Percentiles rank a stretch among this genome's conserved stretches.
Conservation (phyloP, 2,797 vertebrate genomes). For the Echiichthys vipera region DNA sequence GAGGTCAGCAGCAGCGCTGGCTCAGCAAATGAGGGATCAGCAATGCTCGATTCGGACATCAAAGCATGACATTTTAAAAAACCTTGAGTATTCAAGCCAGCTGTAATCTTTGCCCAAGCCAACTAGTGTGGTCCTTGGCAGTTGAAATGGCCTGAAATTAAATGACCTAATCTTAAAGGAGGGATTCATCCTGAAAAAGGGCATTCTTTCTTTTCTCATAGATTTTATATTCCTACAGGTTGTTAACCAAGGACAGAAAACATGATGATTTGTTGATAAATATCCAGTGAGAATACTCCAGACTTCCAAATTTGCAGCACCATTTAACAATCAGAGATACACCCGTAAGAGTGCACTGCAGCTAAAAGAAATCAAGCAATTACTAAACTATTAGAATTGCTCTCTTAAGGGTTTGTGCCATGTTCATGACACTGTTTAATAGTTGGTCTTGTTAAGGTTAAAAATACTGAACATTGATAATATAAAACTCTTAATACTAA, state of each 20-base stretch:
- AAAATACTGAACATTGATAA: neutral
- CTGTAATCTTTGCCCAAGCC: constrained; percentile 35
- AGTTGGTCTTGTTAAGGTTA: neutral
- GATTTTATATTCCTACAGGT: neutral
- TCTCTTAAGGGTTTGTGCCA: neutral
- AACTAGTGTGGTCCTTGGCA: constrained; percentile 16
- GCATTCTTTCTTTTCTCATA: neutral
- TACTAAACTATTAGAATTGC: neutral
- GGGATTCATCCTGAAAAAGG: constrained; percentile 1
- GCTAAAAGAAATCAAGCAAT: neutral
- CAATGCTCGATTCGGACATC: constrained; percentile 47
- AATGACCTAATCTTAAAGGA: constrained; percentile 3
- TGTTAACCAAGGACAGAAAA: neutral
- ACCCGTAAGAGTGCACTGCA: neutral
- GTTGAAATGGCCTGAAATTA: neutral
- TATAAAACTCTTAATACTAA: neutral
- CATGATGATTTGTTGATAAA: neutral
- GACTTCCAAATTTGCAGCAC: neutral
- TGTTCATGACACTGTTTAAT: neutral
- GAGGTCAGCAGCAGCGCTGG: constrained; percentile 36
- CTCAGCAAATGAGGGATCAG: constrained; percentile 47
- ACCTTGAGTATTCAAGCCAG: constrained; percentile 22
- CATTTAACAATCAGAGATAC: neutral
- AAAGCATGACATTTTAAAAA: constrained; percentile 49
- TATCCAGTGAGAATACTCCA: neutral